Evolutionary conservation across 2,797 vertebrate genomes (phyloP).

Genomic region (Acipenser ruthenus): DNA sequence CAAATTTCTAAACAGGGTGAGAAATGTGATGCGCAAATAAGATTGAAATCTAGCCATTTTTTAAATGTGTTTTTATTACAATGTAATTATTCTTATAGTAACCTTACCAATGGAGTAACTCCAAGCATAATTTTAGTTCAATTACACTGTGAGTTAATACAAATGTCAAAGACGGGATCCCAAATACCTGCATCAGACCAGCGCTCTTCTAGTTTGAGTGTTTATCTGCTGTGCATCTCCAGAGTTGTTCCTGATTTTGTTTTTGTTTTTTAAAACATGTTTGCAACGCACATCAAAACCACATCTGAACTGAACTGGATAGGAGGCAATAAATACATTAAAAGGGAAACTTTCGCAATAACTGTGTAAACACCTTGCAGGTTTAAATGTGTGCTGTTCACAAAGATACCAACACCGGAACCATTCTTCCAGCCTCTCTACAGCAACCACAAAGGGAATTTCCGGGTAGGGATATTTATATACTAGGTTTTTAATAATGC

Average conservation of each 20-base stretch:
- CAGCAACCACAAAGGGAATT: constrained; percentile 47
- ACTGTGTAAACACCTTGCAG: neutral
- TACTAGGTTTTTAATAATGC: no score
- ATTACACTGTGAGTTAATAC: no score
- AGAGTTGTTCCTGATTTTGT: no score
- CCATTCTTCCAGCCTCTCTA: constrained; percentile 50
- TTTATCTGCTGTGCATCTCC: no score
- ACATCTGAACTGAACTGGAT: neutral
- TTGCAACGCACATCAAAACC: no score
- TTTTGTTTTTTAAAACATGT: no score
- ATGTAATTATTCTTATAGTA: no score
- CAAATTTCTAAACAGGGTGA: neutral
- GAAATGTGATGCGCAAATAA: neutral
- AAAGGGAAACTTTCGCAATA: neutral
- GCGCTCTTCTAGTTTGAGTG: no score
- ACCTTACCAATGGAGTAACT: no score
- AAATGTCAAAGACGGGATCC: no score
- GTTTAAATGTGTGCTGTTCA: constrained; percentile 15
- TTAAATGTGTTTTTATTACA: neutral
- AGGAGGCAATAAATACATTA: constrained; percentile 35
- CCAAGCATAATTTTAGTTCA: no score
- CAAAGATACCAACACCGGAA: constrained; percentile 46
- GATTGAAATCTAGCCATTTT: constrained; percentile 2
- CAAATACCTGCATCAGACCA: no score
- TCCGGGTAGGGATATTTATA: constrained; percentile 33